These are phyloP conservation scores for Papilio polytes DNA, from an alignment of 1,140 invertebrate species.

Conservation along the genomic window DNA sequence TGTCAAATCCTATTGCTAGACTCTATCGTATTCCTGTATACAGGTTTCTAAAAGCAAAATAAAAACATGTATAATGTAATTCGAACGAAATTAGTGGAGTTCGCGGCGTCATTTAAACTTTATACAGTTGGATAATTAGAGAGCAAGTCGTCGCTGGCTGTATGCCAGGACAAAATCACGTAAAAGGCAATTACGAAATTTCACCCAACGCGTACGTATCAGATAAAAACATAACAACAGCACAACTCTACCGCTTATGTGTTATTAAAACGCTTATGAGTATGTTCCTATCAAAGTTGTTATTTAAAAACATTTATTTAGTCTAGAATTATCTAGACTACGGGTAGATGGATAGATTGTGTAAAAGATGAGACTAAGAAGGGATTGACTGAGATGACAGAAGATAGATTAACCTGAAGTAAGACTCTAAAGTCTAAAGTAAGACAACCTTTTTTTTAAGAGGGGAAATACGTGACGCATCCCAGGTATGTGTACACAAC, in stretches of 20 bases:
- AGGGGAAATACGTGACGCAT: too few species aligned
- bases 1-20: background rate
- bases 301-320: too few species aligned
- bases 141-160: background rate
- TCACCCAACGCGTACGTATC: background rate
- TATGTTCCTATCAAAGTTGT: background rate
- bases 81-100: background rate
- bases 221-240: background rate
- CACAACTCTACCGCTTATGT: background rate
- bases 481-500: too few species aligned
- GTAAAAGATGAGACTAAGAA: too few species aligned
- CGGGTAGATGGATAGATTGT: too few species aligned
- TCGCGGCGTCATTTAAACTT: slow-evolving; percentile 21
- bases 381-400: too few species aligned
- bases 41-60: background rate
- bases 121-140: slow-evolving; percentile 4
- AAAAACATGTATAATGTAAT: background rate
- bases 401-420: too few species aligned
- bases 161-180: background rate
- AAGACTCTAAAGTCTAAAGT: too few species aligned
- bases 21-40: background rate
- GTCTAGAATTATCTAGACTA: too few species aligned
- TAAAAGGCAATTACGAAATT: slow-evolving; percentile 11
- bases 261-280: background rate
- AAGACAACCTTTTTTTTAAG: too few species aligned